phyloP scores from a whole-genome alignment of 2,113 vertebrate genomes.

The Oophaga pumilio region DNA sequence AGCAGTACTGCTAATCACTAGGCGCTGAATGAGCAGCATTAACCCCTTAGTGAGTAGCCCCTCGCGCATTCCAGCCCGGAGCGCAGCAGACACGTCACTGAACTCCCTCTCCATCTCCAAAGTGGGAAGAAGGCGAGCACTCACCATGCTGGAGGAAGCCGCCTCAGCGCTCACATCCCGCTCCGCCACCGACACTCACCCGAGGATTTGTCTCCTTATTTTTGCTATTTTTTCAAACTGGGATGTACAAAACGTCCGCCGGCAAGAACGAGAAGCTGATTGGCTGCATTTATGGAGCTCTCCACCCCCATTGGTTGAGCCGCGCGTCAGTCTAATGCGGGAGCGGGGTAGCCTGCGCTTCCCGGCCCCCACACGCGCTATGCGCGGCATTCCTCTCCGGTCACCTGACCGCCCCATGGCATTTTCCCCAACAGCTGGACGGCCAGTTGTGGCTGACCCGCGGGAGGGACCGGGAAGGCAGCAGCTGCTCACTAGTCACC shows the following conservation, averaged over 20 bases:
- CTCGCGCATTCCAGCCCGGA: no score
- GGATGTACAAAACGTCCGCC: conserved; percentile 3
- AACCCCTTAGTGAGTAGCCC: no score
- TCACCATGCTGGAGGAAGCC: neutral
- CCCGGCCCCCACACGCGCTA: conserved; percentile 27
- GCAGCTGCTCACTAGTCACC: no score
- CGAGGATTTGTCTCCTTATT: conserved; percentile 20
- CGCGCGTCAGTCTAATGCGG: neutral
- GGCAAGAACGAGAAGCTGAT: neutral
- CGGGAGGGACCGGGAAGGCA: no score
- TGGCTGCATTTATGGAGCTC: neutral
- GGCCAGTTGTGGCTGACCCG: no score
- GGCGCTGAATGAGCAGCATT: no score
- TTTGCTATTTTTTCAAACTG: conserved; percentile 44
- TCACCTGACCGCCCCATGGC: conserved; percentile 41
- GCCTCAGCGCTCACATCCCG: neutral
- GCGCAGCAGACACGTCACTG: conserved; percentile 25
- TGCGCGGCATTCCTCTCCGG: conserved; percentile 45
- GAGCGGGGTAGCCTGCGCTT: conserved; percentile 14
- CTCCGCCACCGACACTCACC: neutral
- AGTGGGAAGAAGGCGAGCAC: neutral
- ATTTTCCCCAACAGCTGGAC: conserved; percentile 29
- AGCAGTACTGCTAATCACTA: no score
- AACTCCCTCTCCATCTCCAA: neutral
- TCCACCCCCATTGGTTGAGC: neutral